Percentiles rank a stretch among this genome's conserved stretches.
These are phyloP conservation scores for Nemotelus pantherinus DNA, from an alignment of 2,888 invertebrate genomes.

Conservation along the genomic window DNA sequence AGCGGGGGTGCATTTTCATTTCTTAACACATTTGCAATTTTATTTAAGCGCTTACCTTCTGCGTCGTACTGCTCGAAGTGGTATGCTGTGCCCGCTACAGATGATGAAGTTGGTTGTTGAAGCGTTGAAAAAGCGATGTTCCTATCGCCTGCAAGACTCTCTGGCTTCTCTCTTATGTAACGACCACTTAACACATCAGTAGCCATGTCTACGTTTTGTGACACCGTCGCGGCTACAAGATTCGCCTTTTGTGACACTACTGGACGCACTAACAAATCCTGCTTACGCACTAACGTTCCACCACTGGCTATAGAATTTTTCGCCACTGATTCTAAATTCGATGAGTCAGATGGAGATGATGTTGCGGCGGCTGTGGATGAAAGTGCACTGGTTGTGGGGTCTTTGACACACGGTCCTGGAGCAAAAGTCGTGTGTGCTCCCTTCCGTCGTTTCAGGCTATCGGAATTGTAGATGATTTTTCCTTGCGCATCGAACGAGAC, in stretches of 20 bases:
- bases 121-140: neutral
- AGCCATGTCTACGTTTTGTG: constrained; percentile 36
- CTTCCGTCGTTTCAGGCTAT: constrained; percentile 77
- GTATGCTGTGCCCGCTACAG: neutral
- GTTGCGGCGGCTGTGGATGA: constrained; percentile 53
- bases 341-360: constrained; percentile 58
- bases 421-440: constrained; percentile 87
- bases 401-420: constrained; percentile 85
- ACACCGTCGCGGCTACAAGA: constrained; percentile 9
- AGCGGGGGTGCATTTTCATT: constrained; percentile 32
- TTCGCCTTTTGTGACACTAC: constrained; percentile 46
- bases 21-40: neutral
- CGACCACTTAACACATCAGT: constrained; percentile 34
- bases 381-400: constrained; percentile 25
- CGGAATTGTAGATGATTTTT: constrained; percentile 87
- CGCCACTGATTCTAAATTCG: constrained; percentile 47
- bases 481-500: constrained; percentile 87
- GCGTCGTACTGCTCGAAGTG: constrained; percentile 21
- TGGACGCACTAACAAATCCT: constrained; percentile 53
- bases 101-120: neutral
- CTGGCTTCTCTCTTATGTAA: constrained; percentile 36
- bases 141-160: neutral
- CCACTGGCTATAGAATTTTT: constrained; percentile 50
- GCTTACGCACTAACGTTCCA: constrained; percentile 62
- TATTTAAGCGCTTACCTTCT: constrained; percentile 37